A percentile compares a stretch with the other conserved stretches of the same genome.
phyloP scores from a whole-genome alignment of 2,113 vertebrate genomes.

The Melanocharis versteri region DNA sequence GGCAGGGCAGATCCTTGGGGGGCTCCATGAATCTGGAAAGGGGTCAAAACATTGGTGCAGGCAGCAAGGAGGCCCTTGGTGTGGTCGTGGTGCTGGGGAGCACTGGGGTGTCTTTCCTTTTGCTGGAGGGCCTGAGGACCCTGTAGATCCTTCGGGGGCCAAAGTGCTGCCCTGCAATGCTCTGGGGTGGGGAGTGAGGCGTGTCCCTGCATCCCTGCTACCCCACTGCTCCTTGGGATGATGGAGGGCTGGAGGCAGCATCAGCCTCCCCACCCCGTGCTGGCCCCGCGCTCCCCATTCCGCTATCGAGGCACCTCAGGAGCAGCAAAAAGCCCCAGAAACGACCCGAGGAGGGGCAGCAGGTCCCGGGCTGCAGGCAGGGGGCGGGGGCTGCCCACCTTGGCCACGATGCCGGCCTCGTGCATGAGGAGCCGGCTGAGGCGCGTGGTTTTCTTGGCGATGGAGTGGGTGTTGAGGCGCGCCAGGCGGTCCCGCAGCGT shows the following conservation, averaged over 20 bases:
- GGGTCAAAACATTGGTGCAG: background rate
- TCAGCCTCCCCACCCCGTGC: background rate
- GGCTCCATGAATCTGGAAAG: background rate
- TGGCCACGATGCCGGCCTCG: conserved; percentile 85
- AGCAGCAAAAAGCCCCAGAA: background rate
- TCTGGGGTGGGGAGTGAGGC: background rate
- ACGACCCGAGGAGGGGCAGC: rapidly evolving
- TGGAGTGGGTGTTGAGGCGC: conserved; percentile 88
- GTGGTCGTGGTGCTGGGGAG: background rate
- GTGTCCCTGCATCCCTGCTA: background rate
- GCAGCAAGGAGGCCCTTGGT: background rate
- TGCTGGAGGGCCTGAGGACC: background rate
- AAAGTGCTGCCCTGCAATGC: background rate
- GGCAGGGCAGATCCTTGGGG: background rate
- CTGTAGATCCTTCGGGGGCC: background rate
- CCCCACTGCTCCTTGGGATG: rapidly evolving
- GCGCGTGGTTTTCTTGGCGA: conserved; percentile 90
- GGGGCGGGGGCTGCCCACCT: conserved; percentile 67
- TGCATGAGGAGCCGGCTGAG: conserved; percentile 88
- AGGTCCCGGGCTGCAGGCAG: rapidly evolving
- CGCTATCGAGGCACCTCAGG: rapidly evolving
- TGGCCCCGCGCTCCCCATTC: rapidly evolving
- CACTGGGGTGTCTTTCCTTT: background rate
- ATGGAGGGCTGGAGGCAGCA: background rate
- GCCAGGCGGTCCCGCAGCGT: conserved; percentile 86